Base-by-base conservation (phyloP, 2,888 invertebrate species). In the Prosopocoilus inquinatus region DNA sequence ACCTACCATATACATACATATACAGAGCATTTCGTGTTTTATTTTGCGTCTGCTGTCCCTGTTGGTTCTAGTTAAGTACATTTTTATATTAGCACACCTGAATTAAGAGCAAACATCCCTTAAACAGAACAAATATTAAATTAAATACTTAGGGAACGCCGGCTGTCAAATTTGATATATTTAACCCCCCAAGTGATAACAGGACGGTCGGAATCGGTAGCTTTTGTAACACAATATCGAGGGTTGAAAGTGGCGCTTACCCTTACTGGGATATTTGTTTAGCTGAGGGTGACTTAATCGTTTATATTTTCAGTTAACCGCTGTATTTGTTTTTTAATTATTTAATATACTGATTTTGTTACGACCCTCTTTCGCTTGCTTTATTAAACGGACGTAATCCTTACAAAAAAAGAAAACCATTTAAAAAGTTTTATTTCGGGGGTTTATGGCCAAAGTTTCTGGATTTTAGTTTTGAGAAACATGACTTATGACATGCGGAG, bases 241-340 rank as follows among this genome's bases (percentile, higher is more conserved):
- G 15, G 50, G 41, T 43, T 53, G 43, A 44, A 41, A 44, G 51
- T 47, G 45, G 47, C 52, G 54, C 48, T 46, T 36, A 46, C 52
- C 47, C 46, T 50, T 36, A 45, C 28, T 38, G 12, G 41, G 13
- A 50, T 45, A 38, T 45, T 46, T 51, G 38, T 33, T 13, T 47
- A 35, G 15, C 13, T 45, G 36, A 41, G 55, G 53, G 50, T 47
- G 47, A 50, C 47, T 58, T 55, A 58, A 55, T 55, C 53, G 55
- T 47, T 56, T 43, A 36, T 55, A 47, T 58, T 58, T 58, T 50
- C 52, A 32, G 55, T 55, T 58, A 49, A 52, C 51, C 53, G 53
- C 48, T 41, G 39, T 58, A 55, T 58, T 58, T 58, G 55, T 46
- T 50, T 58, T 58, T 58, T 58, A 58, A 55, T 58, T 58, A 57